These are phyloP conservation scores for Arnoldichthys spilopterus DNA, from an alignment of 2,797 vertebrate genomes.

Conservation along the genomic window DNA sequence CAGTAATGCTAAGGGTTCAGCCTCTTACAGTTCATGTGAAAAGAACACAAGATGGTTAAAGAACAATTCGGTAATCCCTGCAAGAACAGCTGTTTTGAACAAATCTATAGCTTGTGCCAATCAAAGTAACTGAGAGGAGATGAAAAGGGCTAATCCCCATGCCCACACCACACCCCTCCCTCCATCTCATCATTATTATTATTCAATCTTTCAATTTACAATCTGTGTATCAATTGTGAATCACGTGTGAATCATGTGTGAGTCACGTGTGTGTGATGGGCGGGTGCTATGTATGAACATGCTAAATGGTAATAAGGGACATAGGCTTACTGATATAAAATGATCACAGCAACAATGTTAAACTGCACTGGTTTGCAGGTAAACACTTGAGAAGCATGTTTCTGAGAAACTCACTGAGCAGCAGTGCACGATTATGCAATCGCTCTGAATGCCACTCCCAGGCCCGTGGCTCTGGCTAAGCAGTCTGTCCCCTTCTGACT, in stretches of 20 bases:
- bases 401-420: not conserved
- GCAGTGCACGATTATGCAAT: not conserved
- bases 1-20: not conserved
- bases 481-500: constrained; percentile 32
- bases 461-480: constrained; percentile 21
- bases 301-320: not conserved
- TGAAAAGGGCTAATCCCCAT: not conserved
- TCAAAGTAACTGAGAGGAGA: not conserved
- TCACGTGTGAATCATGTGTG: not conserved
- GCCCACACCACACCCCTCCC: not conserved
- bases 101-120: not conserved
- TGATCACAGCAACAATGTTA: not conserved
- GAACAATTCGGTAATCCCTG: not conserved
- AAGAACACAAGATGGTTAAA: not conserved
- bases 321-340: not conserved
- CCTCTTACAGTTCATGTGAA: not conserved
- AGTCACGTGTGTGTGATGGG: not conserved
- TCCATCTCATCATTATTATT: no score
- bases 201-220: not conserved
- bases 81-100: constrained; percentile 3
- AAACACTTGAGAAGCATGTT: not conserved
- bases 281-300: not conserved
- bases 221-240: not conserved
- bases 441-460: constrained; percentile 25
- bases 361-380: not conserved